Conservation (phyloP, 2,113 vertebrate species). For the Rousettus leschenaultii region DNA sequence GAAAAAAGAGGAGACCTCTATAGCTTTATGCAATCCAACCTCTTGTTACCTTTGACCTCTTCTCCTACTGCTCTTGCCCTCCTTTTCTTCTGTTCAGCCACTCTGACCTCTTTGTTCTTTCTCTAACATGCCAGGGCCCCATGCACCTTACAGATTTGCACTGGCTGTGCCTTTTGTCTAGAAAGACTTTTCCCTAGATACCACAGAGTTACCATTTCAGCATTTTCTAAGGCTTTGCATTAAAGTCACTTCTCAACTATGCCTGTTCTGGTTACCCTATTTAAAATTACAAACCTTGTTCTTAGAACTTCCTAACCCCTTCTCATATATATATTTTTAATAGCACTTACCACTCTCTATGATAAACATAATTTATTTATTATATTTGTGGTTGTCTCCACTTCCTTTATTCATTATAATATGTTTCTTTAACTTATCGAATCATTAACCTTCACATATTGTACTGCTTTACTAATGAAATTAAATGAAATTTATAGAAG, state of each 20-base stretch:
- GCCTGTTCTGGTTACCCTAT: background rate
- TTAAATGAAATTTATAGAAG: background rate
- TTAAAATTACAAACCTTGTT: background rate
- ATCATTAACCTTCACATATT: background rate
- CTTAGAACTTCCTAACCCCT: background rate
- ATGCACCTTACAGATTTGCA: background rate
- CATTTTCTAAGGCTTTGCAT: background rate
- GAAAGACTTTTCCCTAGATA: background rate
- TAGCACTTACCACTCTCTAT: background rate
- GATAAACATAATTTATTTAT: background rate
- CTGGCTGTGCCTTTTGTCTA: background rate
- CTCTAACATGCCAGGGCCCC: background rate
- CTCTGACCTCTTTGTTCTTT: background rate
- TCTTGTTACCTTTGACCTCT: background rate
- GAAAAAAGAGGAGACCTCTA: background rate
- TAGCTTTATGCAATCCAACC: fast-evolving
- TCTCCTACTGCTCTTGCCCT: background rate
- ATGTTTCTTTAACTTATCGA: background rate
- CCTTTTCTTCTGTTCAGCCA: background rate
- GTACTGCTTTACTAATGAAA: background rate
- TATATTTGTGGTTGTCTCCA: background rate
- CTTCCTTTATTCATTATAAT: background rate
- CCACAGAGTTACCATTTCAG: background rate
- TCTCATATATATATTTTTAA: background rate
- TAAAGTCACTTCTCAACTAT: background rate